Base-by-base conservation (phyloP, 2,113 vertebrate genomes). In the Pterocles gutturalis region DNA sequence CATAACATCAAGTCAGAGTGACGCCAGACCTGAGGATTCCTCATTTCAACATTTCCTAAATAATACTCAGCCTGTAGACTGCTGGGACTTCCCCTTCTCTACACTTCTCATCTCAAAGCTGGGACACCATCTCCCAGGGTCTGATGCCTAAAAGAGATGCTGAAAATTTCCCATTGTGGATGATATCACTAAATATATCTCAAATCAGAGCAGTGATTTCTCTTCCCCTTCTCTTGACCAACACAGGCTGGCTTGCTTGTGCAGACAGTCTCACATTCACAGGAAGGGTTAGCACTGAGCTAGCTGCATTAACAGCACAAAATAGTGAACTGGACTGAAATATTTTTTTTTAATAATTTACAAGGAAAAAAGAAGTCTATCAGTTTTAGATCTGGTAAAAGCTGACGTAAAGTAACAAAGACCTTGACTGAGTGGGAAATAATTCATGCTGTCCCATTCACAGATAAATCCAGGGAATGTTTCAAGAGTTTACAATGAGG, bases 1-100 rank as follows among this genome's bases (percentile, higher is more conserved):
- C 28, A 66, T 17, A 62, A 46, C 11, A 28, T 0, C 1, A 85
- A 88, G n/a, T 43, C 36, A 93, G 65, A 80, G 55, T 0, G 0
- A 91, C 11, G 17, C 62, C 1, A 0, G 45, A 83, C 46, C 49
- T 61, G 36, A 75, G n/a, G 3, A 80, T 46, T 78, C 36, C 51
- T 34, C 21, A 81, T 65, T 61, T 65, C 60, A 45, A 25, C 31
- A 21, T 19, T 54, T 57, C 55, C 90, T 36, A 82, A 48, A 1
- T 2, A 45, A 16, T 65, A 4, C 13, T 80, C 46, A 60, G 58
- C 48, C 62, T 34, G 13, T 2, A 34, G 48, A 65, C 34, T 46
- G 25, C 66, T 69, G 8, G 4, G 2, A 48, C 20, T 76, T 3
- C 15, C 33, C 29, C 9, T 36, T 7, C 49, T 48, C 83, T 36